Evolutionary conservation across 2,113 vertebrate genomes (phyloP).

Genomic region (Synodontis membranacea): DNA sequence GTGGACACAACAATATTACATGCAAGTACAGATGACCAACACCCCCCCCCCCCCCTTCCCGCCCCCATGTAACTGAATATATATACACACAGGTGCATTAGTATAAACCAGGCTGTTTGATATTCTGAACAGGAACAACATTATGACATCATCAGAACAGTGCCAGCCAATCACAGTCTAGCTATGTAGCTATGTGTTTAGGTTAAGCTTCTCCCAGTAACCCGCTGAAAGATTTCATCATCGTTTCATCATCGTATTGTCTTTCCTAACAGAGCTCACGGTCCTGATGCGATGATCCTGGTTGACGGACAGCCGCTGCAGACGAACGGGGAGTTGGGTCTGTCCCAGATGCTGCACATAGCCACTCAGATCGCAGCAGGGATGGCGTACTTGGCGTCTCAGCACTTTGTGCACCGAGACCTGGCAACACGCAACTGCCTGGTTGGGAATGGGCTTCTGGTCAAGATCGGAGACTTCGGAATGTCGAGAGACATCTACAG

Average conservation of each 20-base stretch:
- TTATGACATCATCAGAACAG: neutral
- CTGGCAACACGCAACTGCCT: constrained; percentile 97
- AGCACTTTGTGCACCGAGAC: constrained; percentile 97
- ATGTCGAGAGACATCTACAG: constrained; percentile 99
- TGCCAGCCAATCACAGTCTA: neutral
- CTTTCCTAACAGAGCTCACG: constrained; percentile 81
- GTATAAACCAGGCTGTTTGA: neutral
- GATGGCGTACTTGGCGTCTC: constrained; percentile 95
- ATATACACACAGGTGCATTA: neutral
- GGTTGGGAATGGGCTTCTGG: constrained; percentile 90
- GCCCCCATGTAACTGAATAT: neutral
- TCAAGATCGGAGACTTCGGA: constrained; percentile 98
- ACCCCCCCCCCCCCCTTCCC: too few species aligned
- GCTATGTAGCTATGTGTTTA: neutral
- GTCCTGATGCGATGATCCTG: constrained; percentile 95
- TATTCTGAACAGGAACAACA: neutral
- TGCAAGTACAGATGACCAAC: too few species aligned
- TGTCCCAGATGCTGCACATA: constrained; percentile 97
- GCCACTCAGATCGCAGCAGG: constrained; percentile 94
- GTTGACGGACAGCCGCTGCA: constrained; percentile 93
- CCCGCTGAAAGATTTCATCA: neutral
- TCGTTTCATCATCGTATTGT: neutral
- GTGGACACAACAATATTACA: neutral
- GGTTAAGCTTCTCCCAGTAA: neutral
- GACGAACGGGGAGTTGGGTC: constrained; percentile 88